Conservation (phyloP, 2,888 invertebrate species). For the Myathropa florea region DNA sequence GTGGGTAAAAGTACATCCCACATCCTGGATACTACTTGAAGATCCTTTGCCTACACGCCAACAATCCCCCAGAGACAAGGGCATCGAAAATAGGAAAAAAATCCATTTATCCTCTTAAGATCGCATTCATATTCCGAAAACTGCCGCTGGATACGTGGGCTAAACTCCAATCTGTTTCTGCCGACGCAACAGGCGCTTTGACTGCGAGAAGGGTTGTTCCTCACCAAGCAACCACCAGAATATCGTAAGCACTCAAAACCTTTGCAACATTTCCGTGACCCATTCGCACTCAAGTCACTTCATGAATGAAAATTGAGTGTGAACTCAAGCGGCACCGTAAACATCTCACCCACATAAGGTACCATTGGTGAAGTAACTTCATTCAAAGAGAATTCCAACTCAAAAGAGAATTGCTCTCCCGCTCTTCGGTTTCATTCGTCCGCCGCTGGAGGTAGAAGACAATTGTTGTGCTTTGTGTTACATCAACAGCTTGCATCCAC, state of each 20-base stretch:
- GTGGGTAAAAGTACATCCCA: no score
- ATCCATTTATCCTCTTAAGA: not conserved
- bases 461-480: not conserved
- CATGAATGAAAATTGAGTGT: slow-evolving; percentile 34
- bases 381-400: not conserved
- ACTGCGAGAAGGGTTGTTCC: not conserved
- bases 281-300: not conserved
- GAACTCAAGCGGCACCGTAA: not conserved
- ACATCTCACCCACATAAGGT: slow-evolving; percentile 14
- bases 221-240: not conserved
- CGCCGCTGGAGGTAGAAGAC: not conserved
- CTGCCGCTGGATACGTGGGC: not conserved
- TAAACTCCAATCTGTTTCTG: not conserved
- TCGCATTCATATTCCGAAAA: not conserved
- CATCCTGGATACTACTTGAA: no score
- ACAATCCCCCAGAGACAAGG: no score
- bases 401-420: slow-evolving; percentile 14
- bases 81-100: not conserved
- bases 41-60: no score
- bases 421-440: not conserved
- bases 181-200: not conserved
- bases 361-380: slow-evolving; percentile 12
- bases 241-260: slow-evolving; percentile 36
- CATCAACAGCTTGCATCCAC: slow-evolving; percentile 53
- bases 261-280: slow-evolving; percentile 20